Evolutionary conservation across 2,888 invertebrate genomes (phyloP), one percentile per base, ranked within the genome.

Genomic region (Drosophila diplacantha): DNA sequence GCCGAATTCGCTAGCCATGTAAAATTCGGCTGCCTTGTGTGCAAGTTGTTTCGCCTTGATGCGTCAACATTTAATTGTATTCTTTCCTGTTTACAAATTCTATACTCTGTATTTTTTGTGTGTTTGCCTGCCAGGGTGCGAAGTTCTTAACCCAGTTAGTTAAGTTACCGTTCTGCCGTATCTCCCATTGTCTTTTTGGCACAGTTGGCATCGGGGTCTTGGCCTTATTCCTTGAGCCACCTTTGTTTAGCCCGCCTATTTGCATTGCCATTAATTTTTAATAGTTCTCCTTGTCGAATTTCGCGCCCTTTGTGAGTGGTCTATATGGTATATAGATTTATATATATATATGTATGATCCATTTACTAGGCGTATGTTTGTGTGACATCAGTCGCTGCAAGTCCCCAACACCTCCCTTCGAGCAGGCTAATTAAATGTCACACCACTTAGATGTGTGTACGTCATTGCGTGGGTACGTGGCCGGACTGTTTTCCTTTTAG

Each of bases 181-280:
- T 29, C 6, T 29, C 38, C 9, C 4, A 18, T 18, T 35, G 26
- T 58, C 61, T 69, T 66, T 63, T 50, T 52, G 60, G 38, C 62
- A 72, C 75, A 81, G 66, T 77, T 75, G 75, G 47, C 77, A 76
- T 74, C 66, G 67, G 61, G 73, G 73, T 73, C 79, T 71, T 22
- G 67, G 67, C 54, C 56, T 26, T 58, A 55, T 55, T 56, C 57
- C 65, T 49, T 41, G 41, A 18, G 62, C 62, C 61, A 71, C 78
- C 75, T 81, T 83, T 80, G 70, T 83, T 78, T 83, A 64, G 69
- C 64, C 53, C 63, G 59, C 64, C 54, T 79, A 71, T 82, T 82
- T 74, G 65, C 82, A 72, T 72, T 62, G 69, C 66, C 75, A 81
- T 81, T 83, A 82, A 80, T 62, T 61, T 71, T 77, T 73, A 75